Evolutionary conservation across 2,113 vertebrate genomes (phyloP), one percentile per base, ranked within the genome.

Genomic region (Macrotus californicus): DNA sequence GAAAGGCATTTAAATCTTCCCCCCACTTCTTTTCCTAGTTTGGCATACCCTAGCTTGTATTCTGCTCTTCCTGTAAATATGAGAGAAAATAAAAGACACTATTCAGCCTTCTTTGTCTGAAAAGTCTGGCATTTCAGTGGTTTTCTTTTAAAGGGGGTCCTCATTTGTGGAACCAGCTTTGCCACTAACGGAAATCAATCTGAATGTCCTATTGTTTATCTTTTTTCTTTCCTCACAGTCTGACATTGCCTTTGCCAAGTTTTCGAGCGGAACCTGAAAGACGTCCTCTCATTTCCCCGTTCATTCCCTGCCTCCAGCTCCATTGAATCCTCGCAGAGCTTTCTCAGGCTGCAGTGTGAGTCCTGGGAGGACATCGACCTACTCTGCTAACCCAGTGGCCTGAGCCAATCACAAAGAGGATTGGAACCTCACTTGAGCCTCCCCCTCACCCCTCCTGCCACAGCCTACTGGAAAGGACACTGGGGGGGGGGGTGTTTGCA

Each of bases 311-410:
- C n/a, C 41, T 76, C 67, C 82, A 52, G 52, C 83, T 36, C 67
- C 56, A 50, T 31, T 52, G 80, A 95, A 56, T 59, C 84, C 77
- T 93, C 1, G n/a, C 56, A 11, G 86, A 70, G 86, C 36, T 36
- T 97, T 95, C 73, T 96, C 88, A 77, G 91, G 72, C 81, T 41
- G 39, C 31, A 5, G n/a, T 13, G 87, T 48, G 70, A 43, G 18
- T 16, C 6, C 4, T 31, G 86, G 76, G 83, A 81, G 59, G 95
- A 67, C 66, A 79, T 69, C 29, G 91, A 93, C 96, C 97, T 96
- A 72, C 97, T 96, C 97, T 1, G 95, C 92, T 97, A 95, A 98
- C 97, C 97, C 84, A 96, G 96, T 98, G 96, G 97, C 98, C 97
- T 94, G 97, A 97, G 96, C 97, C 97, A 98, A 98, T 98, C 86